Evolutionary conservation across 2,113 vertebrate species (phyloP), one percentile per base, ranked within the genome.

Genomic region (Protomyctophum bolini): DNA sequence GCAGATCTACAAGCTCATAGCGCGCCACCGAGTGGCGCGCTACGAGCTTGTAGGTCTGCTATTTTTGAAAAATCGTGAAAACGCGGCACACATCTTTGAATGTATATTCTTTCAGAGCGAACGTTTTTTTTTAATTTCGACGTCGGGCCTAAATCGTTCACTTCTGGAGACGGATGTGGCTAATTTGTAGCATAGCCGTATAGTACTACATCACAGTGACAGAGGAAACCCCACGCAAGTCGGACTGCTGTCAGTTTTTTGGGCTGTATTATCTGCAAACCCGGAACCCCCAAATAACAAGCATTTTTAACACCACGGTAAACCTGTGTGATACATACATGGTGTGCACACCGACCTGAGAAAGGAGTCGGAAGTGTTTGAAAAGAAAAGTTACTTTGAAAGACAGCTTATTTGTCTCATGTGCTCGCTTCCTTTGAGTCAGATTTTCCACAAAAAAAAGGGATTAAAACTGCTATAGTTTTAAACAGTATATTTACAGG

Each of bases 181-280:
- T 83, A 73, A 10, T 28, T 71, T 63, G 15, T 49, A 54, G 51
- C 51, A 11, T n/a, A 3, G 81, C 57, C 75, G 47, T 74, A 56
- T 74, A 56, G 64, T 41, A 41, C 33, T 69, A 59, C 61, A 83
- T 87, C 87, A 87, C 84, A 87, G 87, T 89, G 86, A 82, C 73
- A 69, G 15, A 72, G 70, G 60, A 82, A 82, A 66, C 73, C 56
- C 14, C 9, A 63, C 49, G 69, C 49, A 60, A 61, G 72, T 67
- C 8, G 79, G 65, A 70, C 45, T 59, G 33, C 63, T 73, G 33
- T 70, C 68, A 76, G 57, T 57, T 63, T n/a, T 76, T 47, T 61
- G 73, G 50, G 56, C 63, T 6, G 15, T 68, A 15, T 52, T 65
- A 48, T 68, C 66, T 8, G n/a, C 61, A 46, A 29, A 41, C 61